Evolutionary conservation across 2,888 invertebrate genomes (phyloP), one percentile per base, ranked within the genome.

Genomic region (Lasioglossum figueresi): DNA sequence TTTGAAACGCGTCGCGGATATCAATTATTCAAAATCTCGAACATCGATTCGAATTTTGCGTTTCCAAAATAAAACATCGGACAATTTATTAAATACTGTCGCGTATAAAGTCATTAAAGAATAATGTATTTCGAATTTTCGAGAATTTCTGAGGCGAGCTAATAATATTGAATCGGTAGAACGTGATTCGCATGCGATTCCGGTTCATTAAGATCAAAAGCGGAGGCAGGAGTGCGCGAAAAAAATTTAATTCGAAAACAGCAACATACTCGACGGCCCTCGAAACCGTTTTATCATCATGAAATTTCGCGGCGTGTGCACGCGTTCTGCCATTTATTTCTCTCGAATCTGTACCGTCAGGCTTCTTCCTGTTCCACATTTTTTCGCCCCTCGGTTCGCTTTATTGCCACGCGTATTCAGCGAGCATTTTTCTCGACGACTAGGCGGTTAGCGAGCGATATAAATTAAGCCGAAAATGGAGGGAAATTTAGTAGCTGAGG

Each of bases 391-490:
- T 52, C 73, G 48, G 68, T 76, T 70, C 45, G 59, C 59, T 85
- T 84, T 80, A 84, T 74, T 75, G 77, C 45, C 71, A 14, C 56
- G 34, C 71, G 72, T 66, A 81, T 84, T 84, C 78, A 48, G 52
- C 71, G 66, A 56, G 68, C 71, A 83, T 83, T 83, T 86, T 86
- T 83, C 73, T 80, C 83, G 68, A 72, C 83, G 75, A 43, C 59
- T 34, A 45, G 16, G 37, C 66, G 45, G 86, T 76, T 86, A 83
- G 76, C 73, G 71, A 48, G 66, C 79, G 76, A 79, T 83, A 87
- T 87, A 87, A 86, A 86, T 87, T 86, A 78, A 85, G 68, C 78
- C 78, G 45, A 63, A 76, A 87, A 77, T 68, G 27, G 76, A 34
- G 76, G 70, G 37, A 80, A 83, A 83, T 80, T 85, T 85, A 70